Evolutionary conservation across 2,888 invertebrate species (phyloP).

Genomic region (Malacosoma neustria): DNA sequence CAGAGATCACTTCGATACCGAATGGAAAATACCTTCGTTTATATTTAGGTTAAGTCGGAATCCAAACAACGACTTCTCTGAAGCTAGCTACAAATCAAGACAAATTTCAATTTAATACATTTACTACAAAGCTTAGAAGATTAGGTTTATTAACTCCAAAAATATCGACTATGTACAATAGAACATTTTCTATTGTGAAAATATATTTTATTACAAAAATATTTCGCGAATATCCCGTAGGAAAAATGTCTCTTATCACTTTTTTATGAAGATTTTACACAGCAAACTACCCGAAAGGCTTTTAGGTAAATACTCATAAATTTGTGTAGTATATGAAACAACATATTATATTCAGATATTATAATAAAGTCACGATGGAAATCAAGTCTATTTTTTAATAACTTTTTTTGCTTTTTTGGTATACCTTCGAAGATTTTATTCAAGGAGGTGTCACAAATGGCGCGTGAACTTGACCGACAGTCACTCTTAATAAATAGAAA

Average conservation of each 20-base stretch:
- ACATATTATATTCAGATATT: too few relatives aligned
- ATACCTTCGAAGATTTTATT: too few relatives aligned
- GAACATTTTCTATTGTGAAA: neutral
- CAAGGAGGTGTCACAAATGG: constrained; percentile 19
- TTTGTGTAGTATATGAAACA: too few relatives aligned
- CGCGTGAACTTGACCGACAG: constrained; percentile 36
- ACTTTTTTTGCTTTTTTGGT: too few relatives aligned
- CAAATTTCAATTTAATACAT: constrained; percentile 57
- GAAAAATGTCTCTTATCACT: too few relatives aligned
- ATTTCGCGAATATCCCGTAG: neutral
- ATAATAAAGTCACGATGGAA: too few relatives aligned
- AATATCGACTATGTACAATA: constrained; percentile 13
- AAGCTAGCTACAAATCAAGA: constrained; percentile 62
- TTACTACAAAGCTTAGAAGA: constrained; percentile 24
- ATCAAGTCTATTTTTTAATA: too few relatives aligned
- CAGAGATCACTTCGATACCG: constrained; percentile 39
- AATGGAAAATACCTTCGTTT: constrained; percentile 46
- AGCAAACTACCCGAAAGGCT: too few relatives aligned
- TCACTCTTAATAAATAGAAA: too few relatives aligned
- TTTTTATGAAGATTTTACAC: too few relatives aligned
- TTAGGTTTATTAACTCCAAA: constrained; percentile 26
- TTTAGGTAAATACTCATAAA: too few relatives aligned
- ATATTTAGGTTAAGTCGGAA: constrained; percentile 64
- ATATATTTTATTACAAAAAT: neutral
- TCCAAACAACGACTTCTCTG: constrained; percentile 41